phyloP scores from a whole-genome alignment of 2,797 vertebrate species.

The Sandelia bainsii region DNA sequence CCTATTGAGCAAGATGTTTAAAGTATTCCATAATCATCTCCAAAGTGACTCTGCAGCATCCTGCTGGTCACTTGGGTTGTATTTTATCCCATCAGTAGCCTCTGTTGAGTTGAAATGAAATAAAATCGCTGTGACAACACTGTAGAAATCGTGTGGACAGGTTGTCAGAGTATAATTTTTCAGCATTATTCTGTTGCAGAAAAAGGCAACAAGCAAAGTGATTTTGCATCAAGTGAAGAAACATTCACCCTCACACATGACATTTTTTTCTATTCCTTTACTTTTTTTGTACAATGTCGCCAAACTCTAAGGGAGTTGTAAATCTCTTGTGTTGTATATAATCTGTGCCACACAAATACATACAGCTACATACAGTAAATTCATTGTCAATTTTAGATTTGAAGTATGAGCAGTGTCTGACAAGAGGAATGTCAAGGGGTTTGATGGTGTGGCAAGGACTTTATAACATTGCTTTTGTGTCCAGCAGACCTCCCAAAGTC shows the following conservation, averaged over 20 bases:
- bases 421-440: too few species aligned
- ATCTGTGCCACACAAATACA: too few species aligned
- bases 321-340: too few species aligned
- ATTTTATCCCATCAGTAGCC: not conserved
- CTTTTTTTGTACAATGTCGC: too few species aligned
- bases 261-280: not conserved
- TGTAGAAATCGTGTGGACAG: not conserved
- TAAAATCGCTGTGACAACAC: not conserved
- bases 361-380: too few species aligned
- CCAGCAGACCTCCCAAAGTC: too few species aligned
- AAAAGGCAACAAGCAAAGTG: not conserved
- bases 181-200: not conserved
- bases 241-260: not conserved
- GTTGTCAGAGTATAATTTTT: not conserved
- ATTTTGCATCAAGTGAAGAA: not conserved
- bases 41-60: not conserved
- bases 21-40: not conserved
- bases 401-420: too few species aligned
- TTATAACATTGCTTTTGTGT: too few species aligned
- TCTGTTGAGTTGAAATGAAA: slow-evolving; percentile 1
- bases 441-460: too few species aligned
- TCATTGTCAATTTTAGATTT: too few species aligned
- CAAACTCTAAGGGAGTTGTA: too few species aligned
- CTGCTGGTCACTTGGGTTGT: not conserved
- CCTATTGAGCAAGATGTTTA: not conserved